phyloP scores from a whole-genome alignment of 2,888 invertebrate species.

The Cerceris rybyensis region DNA sequence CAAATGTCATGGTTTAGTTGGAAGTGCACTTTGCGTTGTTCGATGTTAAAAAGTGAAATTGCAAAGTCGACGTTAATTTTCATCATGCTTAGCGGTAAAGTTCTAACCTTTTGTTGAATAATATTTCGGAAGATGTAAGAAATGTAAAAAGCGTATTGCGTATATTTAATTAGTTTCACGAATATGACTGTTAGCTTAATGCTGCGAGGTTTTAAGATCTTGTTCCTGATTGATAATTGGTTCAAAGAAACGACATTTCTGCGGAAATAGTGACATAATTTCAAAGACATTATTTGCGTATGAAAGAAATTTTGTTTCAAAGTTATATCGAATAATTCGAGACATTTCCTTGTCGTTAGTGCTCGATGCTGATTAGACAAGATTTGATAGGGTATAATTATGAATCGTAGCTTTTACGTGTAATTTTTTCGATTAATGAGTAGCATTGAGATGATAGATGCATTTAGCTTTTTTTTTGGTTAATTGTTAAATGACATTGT shows the following conservation, averaged over 20 bases:
- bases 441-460: too few relatives aligned
- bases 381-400: too few relatives aligned
- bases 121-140: too few relatives aligned
- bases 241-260: not conserved
- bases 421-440: too few relatives aligned
- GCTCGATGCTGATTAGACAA: too few relatives aligned
- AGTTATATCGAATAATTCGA: not conserved
- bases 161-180: too few relatives aligned
- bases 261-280: slow-evolving; percentile 47
- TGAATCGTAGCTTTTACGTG: too few relatives aligned
- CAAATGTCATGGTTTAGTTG: slow-evolving; percentile 35
- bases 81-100: slow-evolving; percentile 15
- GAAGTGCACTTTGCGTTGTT: slow-evolving; percentile 31
- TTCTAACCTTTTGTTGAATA: slow-evolving; percentile 30
- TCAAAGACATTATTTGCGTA: slow-evolving; percentile 47
- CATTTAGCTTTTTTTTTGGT: too few relatives aligned
- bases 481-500: too few relatives aligned
- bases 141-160: too few relatives aligned
- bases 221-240: not conserved
- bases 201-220: too few relatives aligned
- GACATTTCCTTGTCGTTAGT: not conserved
- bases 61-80: slow-evolving; percentile 29
- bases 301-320: slow-evolving; percentile 4
- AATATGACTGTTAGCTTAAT: too few relatives aligned
- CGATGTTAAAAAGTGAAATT: slow-evolving; percentile 4